A percentile compares a stretch with the other conserved stretches of the same genome.
Conservation (phyloP, 2,888 invertebrate species). For the Panopea generosa region DNA sequence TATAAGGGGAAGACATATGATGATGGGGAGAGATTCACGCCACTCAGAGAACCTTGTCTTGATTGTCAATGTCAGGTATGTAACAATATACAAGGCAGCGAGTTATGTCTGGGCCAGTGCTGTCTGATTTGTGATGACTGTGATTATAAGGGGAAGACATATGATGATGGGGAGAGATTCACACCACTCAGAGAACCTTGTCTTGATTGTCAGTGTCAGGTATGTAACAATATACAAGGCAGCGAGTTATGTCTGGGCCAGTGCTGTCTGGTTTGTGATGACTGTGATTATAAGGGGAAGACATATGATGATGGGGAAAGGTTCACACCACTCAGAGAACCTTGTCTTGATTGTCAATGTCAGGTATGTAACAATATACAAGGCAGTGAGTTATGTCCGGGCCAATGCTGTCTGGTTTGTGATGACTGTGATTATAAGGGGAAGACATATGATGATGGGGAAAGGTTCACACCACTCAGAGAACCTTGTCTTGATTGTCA, state of each 20-base stretch:
- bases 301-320: constrained; percentile 72
- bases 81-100: background rate
- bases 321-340: constrained; percentile 70
- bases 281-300: constrained; percentile 73
- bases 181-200: constrained; percentile 71
- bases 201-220: constrained; percentile 74
- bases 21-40: constrained; percentile 73
- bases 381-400: no score
- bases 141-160: constrained; percentile 70
- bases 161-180: constrained; percentile 73
- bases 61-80: constrained; percentile 76
- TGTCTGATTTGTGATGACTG: constrained; percentile 79
- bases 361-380: no score
- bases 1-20: constrained; percentile 71
- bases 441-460: no score
- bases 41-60: constrained; percentile 71
- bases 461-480: constrained; percentile 57
- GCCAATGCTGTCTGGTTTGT: no score
- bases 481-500: constrained; percentile 75
- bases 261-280: constrained; percentile 79
- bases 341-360: constrained; percentile 76
- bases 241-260: no score
- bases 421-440: no score
- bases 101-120: constrained; percentile 76
- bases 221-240: constrained; percentile 39